phyloP scores from a whole-genome alignment of 2,797 vertebrate genomes.

The Prunella strophiata region DNA sequence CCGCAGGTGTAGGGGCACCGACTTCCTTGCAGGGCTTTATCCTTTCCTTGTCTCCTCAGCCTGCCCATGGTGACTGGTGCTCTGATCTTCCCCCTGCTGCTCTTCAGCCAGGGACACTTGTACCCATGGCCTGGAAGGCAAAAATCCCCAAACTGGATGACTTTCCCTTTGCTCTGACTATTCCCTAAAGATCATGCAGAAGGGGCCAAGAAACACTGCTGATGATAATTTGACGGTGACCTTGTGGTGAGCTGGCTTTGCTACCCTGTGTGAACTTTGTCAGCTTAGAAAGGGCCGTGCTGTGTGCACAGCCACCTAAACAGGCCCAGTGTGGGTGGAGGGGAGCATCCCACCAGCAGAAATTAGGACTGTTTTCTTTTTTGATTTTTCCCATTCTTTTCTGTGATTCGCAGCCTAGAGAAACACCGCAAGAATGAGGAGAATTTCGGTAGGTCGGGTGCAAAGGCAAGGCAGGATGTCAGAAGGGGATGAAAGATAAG shows the following conservation, averaged over 20 bases:
- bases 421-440: conserved; percentile 26
- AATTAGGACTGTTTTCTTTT: neutral
- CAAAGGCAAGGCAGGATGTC: conserved; percentile 24
- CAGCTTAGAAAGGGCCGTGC: neutral
- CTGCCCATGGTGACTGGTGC: accelerated
- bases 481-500: neutral
- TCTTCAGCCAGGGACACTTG: neutral
- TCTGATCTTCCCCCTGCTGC: neutral
- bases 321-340: neutral
- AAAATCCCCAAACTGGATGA: accelerated
- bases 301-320: neutral
- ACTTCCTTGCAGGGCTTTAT: neutral
- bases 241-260: neutral
- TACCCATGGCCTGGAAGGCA: neutral
- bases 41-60: neutral
- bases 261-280: neutral
- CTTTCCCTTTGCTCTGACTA: neutral
- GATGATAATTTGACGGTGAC: neutral
- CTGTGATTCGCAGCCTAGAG: conserved; percentile 5
- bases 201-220: neutral
- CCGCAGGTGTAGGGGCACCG: accelerated
- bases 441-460: neutral
- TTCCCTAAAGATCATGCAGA: accelerated
- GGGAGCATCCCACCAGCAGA: neutral
- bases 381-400: conserved; percentile 43